A percentile compares a stretch with the other conserved stretches of the same genome.
These are phyloP conservation scores for Vespertilio murinus DNA, from an alignment of 2,797 vertebrate genomes.

Conservation along the genomic window DNA sequence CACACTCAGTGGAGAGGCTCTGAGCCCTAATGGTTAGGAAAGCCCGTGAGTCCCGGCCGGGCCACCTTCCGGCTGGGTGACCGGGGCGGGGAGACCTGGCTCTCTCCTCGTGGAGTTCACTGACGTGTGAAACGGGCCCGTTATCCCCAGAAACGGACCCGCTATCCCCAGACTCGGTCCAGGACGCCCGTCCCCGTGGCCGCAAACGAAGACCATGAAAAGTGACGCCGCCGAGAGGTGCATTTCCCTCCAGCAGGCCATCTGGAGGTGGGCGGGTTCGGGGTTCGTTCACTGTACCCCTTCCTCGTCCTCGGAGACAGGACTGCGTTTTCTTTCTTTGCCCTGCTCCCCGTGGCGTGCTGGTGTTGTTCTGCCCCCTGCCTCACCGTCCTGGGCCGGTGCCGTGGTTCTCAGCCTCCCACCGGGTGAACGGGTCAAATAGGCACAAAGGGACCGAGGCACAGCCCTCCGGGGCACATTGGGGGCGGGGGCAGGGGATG, in stretches of 20 bases:
- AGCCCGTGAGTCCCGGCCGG: not conserved
- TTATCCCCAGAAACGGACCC: not conserved
- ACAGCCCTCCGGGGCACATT: too few relatives aligned
- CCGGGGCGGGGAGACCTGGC: not conserved
- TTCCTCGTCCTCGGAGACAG: not conserved
- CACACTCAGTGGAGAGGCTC: not conserved
- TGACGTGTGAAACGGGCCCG: not conserved
- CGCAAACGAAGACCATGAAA: not conserved
- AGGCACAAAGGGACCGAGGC: not conserved
- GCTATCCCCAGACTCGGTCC: not conserved
- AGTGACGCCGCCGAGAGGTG: not conserved
- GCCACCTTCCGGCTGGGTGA: not conserved
- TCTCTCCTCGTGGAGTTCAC: not conserved
- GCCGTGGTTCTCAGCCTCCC: not conserved
- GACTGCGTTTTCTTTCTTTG: not conserved
- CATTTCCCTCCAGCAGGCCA: not conserved
- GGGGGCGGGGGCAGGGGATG: too few relatives aligned
- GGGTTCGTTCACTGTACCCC: not conserved
- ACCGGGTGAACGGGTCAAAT: not conserved
- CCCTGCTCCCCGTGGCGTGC: not conserved
- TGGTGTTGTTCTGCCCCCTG: not conserved
- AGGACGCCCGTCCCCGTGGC: not conserved
- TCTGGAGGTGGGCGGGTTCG: not conserved
- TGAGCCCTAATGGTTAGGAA: not conserved
- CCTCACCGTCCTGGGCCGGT: not conserved